Base-by-base conservation (phyloP, 35 echinoderm and acorn worm genomes). In the Hemicentrotus pulcherrimus region DNA sequence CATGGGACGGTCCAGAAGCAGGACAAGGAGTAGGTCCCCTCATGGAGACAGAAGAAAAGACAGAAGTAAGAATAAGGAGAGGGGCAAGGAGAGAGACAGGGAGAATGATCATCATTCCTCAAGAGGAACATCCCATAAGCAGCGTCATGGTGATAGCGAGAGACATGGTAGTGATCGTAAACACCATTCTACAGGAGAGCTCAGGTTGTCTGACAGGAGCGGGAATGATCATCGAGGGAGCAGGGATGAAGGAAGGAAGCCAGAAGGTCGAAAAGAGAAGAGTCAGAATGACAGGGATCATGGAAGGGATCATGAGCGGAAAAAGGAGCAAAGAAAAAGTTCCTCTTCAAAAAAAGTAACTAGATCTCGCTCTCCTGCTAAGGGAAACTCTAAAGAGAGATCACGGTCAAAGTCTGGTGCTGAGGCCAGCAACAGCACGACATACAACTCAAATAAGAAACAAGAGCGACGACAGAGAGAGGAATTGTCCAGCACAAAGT, bases 1-100 rank as follows among this genome's bases (percentile, higher is more conserved):
- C 19, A 95, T 95, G 94, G 94, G 65, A 31, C 31, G 85, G 41
- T 19, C 33, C 28, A 86, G 94, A 13, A 95, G 85, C 45, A 32
- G 94, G 22, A 95, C 48, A 94, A 61, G 58, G 32, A 94, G 94
- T 52, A 86, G 94, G 78, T 95, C 94, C 58, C 94, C 94, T 58
- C 45, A 93, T 33, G 48, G 91, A 31, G 32, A 93, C 30, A 58
- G 48, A 31, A 47, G 30, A 31, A 93, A 58, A 58, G 48, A 47
- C 16, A 2, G 91, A 47, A 47, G 46, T 31, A 58, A 93, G 91
- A 28, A 58, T 28, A 50, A 5, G 48, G 91, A 93, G 46, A 93
- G 48, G 14, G 48, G 41, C 46, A 93, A 58, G 48, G 46, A 92
- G n/a, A 92, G 65, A 78, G 19, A 32, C 16, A 93, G 14, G 46